Percentiles rank a stretch among this genome's conserved stretches.
These are phyloP conservation scores for Neopelma chrysocephalum DNA, from an alignment of 2,797 vertebrate genomes.

Conservation along the genomic window DNA sequence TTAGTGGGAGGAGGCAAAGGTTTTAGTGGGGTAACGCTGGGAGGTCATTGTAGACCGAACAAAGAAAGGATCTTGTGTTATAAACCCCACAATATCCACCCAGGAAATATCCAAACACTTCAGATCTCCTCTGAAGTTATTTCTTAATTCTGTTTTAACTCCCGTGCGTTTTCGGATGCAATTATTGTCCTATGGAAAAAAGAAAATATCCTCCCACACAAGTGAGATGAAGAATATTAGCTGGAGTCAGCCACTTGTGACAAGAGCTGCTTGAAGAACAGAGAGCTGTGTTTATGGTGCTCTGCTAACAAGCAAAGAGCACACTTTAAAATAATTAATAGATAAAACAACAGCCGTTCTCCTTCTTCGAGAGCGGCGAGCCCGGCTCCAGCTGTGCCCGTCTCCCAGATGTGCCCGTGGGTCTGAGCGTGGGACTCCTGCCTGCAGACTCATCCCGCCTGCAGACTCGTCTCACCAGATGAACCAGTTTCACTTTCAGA, in stretches of 20 bases:
- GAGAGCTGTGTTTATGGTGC: not conserved
- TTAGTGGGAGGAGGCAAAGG: not conserved
- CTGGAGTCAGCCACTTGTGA: conserved; percentile 24
- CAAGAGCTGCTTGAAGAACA: conserved; percentile 29
- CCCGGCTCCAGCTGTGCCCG: conserved; percentile 19
- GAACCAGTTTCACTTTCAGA: conserved; percentile 67
- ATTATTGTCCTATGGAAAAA: not conserved
- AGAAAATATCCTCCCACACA: not conserved
- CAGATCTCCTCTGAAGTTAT: not conserved
- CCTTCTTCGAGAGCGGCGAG: not conserved
- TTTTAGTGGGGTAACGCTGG: not conserved
- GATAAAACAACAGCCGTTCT: not conserved
- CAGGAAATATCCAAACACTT: not conserved
- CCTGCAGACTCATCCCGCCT: conserved; percentile 45
- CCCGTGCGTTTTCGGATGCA: not conserved
- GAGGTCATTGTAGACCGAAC: not conserved
- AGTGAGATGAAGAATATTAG: not conserved
- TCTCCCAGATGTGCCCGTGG: conserved; percentile 51
- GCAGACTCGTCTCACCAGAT: conserved; percentile 57
- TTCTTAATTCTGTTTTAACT: not conserved
- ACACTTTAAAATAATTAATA: not conserved
- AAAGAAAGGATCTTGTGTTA: not conserved
- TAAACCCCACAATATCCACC: not conserved
- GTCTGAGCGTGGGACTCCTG: not conserved
- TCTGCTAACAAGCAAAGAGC: not conserved